phyloP scores from a whole-genome alignment of 2,113 vertebrate species.

The Microcebus ravelobensis region DNA sequence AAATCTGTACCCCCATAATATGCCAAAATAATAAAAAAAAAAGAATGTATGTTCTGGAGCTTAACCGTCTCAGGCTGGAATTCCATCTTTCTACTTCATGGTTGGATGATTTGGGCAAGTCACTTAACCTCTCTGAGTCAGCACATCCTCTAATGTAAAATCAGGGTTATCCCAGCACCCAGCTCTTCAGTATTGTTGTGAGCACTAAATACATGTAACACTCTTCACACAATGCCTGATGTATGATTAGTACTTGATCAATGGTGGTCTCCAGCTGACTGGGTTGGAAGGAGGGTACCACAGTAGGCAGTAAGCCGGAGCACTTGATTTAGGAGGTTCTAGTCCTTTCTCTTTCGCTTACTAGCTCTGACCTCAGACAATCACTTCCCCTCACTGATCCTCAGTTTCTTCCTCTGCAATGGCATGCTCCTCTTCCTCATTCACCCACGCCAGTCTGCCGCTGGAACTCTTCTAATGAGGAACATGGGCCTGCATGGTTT shows the following conservation, averaged over 20 bases:
- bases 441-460: background rate
- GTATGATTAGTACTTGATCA: background rate
- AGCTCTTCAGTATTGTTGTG: background rate
- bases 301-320: background rate
- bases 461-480: background rate
- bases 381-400: background rate
- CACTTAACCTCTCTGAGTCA: background rate
- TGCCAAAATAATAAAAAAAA: too few relatives aligned
- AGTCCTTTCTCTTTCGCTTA: background rate
- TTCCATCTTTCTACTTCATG: background rate
- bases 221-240: background rate
- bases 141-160: background rate
- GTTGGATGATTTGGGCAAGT: background rate
- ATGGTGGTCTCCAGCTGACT: background rate
- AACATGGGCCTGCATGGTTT: background rate
- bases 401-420: conserved; percentile 4
- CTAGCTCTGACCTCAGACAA: background rate
- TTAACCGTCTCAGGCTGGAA: background rate
- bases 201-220: background rate
- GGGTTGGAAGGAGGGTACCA: background rate
- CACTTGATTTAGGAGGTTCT: background rate
- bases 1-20: too few relatives aligned
- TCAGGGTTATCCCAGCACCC: background rate
- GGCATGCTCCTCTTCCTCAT: background rate
- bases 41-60: background rate